Base-by-base conservation (phyloP, 2,797 vertebrate genomes). In the Cuniculus paca region DNA sequence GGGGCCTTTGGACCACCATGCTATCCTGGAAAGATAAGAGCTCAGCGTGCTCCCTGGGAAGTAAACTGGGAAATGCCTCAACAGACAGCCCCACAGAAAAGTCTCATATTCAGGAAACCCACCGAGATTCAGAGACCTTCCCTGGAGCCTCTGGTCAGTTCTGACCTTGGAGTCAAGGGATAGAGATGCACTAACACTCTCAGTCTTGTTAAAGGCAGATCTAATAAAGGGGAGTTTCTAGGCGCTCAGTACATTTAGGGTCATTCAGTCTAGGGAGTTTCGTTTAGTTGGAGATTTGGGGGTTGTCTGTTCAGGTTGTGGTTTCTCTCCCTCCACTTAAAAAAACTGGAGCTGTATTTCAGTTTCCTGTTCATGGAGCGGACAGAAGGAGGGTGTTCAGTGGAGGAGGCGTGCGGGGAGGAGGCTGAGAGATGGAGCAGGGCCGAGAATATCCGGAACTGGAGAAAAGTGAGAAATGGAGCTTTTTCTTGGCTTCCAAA, bases 401-500 rank as follows among this genome's bases (percentile, higher is more conserved):
- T 92, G 96, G 97, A 98, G 97, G 97, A 97, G 97, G 96, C 94
- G 91, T 96, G 96, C 68, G 95, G 97, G 90, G 96, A 85, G 95
- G 93, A 94, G 97, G 96, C 94, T 84, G 97, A 91, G 92, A 92
- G 94, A 97, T 97, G 98, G 95, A 97, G 96, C 96, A 61, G 86
- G 92, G 96, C 96, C 96, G 96, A 0, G 68, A 97, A 98, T 98
- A 98, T 94, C 97, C 98, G 96, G 97, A 98, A 98, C 98, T 97
- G 96, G 97, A 97, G 98, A 97, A 97, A 98, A 97, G 98, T 97
- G 96, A 98, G 98, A 97, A 98, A 97, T 89, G 95, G 97, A 98
- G 98, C 96, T 98, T 98, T 98, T 98, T 98, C 97, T 97, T 98
- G 98, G 97, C 98, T 98, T 98, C 95, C 87, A 95, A 94, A 97